A percentile compares a stretch with the other conserved stretches of the same genome.
phyloP scores from a whole-genome alignment of 2,797 vertebrate genomes.

The Myiotriccus ornatus region DNA sequence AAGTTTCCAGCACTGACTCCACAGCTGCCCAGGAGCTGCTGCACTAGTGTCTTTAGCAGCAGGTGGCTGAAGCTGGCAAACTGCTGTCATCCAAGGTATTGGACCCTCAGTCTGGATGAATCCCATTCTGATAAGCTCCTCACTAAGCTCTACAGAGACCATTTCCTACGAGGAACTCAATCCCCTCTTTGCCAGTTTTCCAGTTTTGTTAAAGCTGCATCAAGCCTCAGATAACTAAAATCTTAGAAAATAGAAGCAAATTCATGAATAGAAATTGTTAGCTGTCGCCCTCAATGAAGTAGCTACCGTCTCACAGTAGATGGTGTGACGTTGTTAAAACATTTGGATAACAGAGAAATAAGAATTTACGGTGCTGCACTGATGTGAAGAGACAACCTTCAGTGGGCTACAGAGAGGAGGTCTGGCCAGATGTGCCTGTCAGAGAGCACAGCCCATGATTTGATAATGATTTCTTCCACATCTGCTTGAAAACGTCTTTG shows the following conservation, averaged over 20 bases:
- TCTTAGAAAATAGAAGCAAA: background rate
- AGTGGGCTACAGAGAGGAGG: background rate
- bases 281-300: background rate
- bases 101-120: background rate
- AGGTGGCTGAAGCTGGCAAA: background rate
- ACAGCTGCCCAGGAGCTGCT: background rate
- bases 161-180: background rate
- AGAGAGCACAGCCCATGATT: background rate
- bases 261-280: background rate
- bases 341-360: background rate
- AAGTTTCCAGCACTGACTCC: background rate
- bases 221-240: background rate
- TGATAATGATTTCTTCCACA: background rate
- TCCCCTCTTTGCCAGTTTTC: background rate
- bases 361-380: background rate
- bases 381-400: background rate
- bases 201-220: background rate
- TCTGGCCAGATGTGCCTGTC: background rate
- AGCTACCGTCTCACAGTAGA: background rate
- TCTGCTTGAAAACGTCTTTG: background rate
- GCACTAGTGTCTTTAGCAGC: background rate
- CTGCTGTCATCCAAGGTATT: accelerated
- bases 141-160: background rate
- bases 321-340: background rate
- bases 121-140: background rate